These are phyloP conservation scores for Leptosomus discolor DNA, from an alignment of 2,113 vertebrate species.

Conservation along the genomic window DNA sequence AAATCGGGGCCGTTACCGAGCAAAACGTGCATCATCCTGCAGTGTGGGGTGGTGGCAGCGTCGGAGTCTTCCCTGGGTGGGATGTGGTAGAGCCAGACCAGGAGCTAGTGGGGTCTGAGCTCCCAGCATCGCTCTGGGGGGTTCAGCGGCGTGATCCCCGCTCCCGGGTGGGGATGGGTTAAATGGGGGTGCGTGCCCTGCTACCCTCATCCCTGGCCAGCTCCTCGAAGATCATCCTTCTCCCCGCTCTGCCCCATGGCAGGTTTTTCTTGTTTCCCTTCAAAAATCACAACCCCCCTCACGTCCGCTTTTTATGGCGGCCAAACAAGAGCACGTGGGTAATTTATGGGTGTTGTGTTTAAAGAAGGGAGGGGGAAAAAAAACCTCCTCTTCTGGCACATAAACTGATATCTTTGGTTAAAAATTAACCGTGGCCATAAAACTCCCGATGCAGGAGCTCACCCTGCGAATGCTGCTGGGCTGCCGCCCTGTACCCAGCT, in stretches of 20 bases:
- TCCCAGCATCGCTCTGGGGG: not conserved
- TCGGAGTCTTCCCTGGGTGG: not conserved
- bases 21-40: fast-evolving
- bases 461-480: fast-evolving
- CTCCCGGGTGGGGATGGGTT: not conserved
- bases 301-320: not conserved
- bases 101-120: not conserved
- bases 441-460: fast-evolving
- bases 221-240: not conserved
- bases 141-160: fast-evolving
- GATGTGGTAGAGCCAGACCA: fast-evolving
- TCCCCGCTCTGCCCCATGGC: fast-evolving
- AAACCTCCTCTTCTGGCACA: not conserved
- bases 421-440: not conserved
- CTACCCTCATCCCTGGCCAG: too few relatives aligned
- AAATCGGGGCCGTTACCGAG: not conserved
- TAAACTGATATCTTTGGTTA: not conserved
- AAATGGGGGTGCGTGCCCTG: fast-evolving
- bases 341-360: not conserved
- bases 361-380: not conserved
- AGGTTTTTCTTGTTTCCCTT: not conserved
- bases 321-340: not conserved
- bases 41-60: not conserved
- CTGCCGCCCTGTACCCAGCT: not conserved
- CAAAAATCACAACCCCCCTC: not conserved